phyloP scores from a whole-genome alignment of 2,888 invertebrate species.

The Allacma fusca region DNA sequence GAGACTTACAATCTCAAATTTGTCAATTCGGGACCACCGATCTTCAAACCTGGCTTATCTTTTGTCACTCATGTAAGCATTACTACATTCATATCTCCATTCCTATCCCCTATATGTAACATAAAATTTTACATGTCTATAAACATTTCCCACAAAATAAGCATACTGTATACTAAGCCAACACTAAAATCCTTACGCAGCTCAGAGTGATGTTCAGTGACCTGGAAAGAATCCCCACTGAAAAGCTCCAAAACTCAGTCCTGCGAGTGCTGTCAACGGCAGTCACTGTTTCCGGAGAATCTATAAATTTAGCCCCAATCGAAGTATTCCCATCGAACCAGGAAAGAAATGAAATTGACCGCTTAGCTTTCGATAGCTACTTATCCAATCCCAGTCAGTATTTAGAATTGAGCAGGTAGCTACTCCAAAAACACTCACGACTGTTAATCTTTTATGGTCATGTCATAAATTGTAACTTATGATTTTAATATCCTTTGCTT shows the following conservation, averaged over 20 bases:
- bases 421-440: neutral
- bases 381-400: conserved; percentile 29
- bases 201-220: conserved; percentile 63
- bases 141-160: too few relatives aligned
- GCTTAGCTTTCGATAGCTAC: conserved; percentile 32
- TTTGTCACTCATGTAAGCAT: conserved; percentile 68
- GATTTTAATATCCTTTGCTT: too few relatives aligned
- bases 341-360: conserved; percentile 41
- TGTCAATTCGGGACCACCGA: conserved; percentile 66
- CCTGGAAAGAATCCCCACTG: conserved; percentile 62
- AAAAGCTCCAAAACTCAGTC: conserved; percentile 61
- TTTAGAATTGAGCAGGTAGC: conserved; percentile 40
- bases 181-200: conserved; percentile 54
- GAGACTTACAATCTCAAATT: conserved; percentile 66
- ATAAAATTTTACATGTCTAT: too few relatives aligned
- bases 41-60: conserved; percentile 69
- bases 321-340: conserved; percentile 47
- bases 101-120: too few relatives aligned
- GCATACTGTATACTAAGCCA: neutral
- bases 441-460: too few relatives aligned
- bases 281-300: conserved; percentile 58
- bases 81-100: conserved; percentile 33
- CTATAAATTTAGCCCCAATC: conserved; percentile 50
- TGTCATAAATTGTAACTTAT: too few relatives aligned
- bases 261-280: conserved; percentile 60